Percentiles rank a stretch among this genome's conserved stretches.
These are phyloP conservation scores for Clarias gariepinus DNA, from an alignment of 2,113 vertebrate genomes.

Conservation along the genomic window DNA sequence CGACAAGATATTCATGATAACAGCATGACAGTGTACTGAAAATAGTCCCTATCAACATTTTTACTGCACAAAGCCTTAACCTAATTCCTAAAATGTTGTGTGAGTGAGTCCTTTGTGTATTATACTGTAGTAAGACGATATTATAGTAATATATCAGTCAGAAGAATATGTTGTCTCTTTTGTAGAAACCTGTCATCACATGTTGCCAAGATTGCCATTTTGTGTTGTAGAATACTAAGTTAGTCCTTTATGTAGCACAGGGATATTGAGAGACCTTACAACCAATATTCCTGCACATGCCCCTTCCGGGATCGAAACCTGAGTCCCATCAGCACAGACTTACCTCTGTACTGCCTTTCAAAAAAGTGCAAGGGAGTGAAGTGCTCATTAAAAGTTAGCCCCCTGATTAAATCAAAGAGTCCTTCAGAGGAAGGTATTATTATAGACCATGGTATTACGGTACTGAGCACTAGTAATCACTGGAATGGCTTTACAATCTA, in stretches of 20 bases:
- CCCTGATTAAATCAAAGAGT: slow-evolving; percentile 30
- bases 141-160: not conserved
- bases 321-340: slow-evolving; percentile 1
- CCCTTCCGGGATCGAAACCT: not conserved
- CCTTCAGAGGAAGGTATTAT: slow-evolving; percentile 29
- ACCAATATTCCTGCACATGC: not conserved
- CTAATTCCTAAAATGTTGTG: not conserved
- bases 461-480: slow-evolving; percentile 37
- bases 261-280: not conserved
- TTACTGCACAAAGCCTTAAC: not conserved
- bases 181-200: not conserved
- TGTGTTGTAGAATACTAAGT: not conserved
- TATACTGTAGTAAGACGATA: not conserved
- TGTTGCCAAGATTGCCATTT: not conserved
- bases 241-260: not conserved
- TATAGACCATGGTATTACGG: slow-evolving; percentile 34
- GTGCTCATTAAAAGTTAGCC: slow-evolving; percentile 40
- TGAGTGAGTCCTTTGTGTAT: not conserved
- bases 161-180: not conserved
- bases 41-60: not conserved
- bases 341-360: slow-evolving; percentile 16
- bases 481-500: slow-evolving; percentile 29
- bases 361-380: slow-evolving; percentile 25
- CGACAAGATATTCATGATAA: not conserved
- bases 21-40: not conserved